These are phyloP conservation scores for Oophaga pumilio DNA, from an alignment of 2,113 vertebrate genomes.

Conservation along the genomic window DNA sequence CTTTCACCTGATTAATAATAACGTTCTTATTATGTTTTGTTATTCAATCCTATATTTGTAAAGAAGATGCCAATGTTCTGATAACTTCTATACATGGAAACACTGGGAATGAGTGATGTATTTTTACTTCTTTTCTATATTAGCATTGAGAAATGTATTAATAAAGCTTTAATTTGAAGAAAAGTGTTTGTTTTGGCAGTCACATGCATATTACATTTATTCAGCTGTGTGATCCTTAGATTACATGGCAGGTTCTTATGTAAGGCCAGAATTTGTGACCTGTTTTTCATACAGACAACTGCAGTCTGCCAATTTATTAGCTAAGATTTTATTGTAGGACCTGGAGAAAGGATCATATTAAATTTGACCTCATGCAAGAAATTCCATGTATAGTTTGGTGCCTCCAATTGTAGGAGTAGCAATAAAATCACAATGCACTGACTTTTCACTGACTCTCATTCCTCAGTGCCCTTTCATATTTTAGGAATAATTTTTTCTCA, in stretches of 20 bases:
- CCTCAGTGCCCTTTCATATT: too few species aligned
- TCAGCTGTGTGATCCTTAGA: neutral
- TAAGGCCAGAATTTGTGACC: neutral
- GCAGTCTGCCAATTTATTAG: neutral
- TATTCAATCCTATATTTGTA: too few species aligned
- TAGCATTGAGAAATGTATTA: neutral
- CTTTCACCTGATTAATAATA: too few species aligned
- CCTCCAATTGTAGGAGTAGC: too few species aligned
- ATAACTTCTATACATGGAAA: neutral
- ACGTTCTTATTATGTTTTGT: too few species aligned
- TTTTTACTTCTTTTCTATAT: neutral
- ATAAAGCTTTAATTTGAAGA: neutral
- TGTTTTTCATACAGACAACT: neutral
- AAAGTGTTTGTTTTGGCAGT: constrained; percentile 1
- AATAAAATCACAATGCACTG: too few species aligned
- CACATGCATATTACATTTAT: neutral
- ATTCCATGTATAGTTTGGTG: neutral
- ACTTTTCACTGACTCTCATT: too few species aligned
- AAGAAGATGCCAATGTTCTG: neutral
- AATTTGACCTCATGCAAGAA: neutral
- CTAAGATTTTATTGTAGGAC: neutral
- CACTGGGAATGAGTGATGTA: neutral
- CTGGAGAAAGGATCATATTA: neutral
- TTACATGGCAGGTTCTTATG: neutral
- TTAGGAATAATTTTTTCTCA: too few species aligned